These are phyloP conservation scores for Temnothorax nylanderi DNA, from an alignment of 1,140 invertebrate species.

Conservation along the genomic window DNA sequence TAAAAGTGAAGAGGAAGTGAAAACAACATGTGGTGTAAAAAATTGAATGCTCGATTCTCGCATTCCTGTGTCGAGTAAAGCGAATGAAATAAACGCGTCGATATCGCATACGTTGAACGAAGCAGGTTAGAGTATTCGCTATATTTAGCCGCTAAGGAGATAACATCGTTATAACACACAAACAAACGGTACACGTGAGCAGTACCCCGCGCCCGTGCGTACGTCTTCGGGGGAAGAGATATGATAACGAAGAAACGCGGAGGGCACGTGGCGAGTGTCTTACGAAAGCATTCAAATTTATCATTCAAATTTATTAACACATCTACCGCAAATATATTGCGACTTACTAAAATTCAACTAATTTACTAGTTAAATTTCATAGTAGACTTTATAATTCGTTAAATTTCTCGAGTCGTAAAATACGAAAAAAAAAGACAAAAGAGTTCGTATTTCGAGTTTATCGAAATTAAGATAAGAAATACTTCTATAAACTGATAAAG, in stretches of 20 bases:
- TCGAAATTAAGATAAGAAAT: slow-evolving; percentile 10
- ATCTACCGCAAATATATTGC: not conserved
- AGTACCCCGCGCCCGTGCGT: not conserved
- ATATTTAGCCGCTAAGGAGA: slow-evolving; percentile 75
- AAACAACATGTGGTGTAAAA: not conserved
- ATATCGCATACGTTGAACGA: slow-evolving; percentile 59
- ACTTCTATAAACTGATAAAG: not conserved
- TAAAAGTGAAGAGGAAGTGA: not conserved
- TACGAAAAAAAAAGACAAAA: not conserved
- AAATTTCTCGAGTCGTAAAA: not conserved
- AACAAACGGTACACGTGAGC: slow-evolving; percentile 45
- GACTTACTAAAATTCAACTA: not conserved
- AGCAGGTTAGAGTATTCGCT: slow-evolving; percentile 65
- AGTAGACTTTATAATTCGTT: not conserved
- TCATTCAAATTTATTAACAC: not conserved
- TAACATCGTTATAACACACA: slow-evolving; percentile 59
- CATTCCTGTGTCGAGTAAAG: slow-evolving; percentile 28
- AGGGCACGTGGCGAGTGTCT: not conserved
- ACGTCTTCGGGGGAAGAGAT: slow-evolving; percentile 8
- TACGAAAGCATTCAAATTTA: not conserved
- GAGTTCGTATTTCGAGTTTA: not conserved
- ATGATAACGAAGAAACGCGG: slow-evolving; percentile 23
- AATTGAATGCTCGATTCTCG: not conserved
- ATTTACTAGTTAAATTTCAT: not conserved
- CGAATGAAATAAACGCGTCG: not conserved